phyloP scores from a whole-genome alignment of 2,113 vertebrate genomes.

The Jaculus jaculus region DNA sequence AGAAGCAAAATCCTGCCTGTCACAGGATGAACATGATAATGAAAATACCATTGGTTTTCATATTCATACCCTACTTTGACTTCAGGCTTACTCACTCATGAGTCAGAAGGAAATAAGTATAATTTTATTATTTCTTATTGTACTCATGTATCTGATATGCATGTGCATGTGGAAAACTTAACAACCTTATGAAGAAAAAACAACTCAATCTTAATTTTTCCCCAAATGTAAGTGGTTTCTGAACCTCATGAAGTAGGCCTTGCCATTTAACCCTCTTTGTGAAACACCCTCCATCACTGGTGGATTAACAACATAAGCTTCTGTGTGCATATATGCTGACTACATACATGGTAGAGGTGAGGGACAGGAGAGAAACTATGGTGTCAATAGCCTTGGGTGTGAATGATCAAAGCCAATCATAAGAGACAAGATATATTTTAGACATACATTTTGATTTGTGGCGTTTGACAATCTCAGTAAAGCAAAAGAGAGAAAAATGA shows the following conservation, averaged over 20 bases:
- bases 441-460: neutral
- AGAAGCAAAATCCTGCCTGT: neutral
- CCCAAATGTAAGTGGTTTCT: neutral
- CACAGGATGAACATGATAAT: neutral
- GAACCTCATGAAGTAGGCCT: neutral
- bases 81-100: neutral
- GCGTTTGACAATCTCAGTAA: neutral
- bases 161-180: neutral
- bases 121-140: neutral
- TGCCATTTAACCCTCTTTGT: no score
- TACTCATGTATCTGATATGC: neutral
- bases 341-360: neutral
- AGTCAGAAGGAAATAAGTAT: constrained; percentile 4
- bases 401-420: neutral
- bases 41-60: neutral
- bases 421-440: neutral
- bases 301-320: neutral
- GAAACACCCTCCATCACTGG: neutral
- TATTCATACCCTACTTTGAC: neutral
- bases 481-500: neutral
- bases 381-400: neutral
- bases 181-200: neutral
- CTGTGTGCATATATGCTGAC: neutral
- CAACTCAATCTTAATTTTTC: neutral
- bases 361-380: neutral